Evolutionary conservation across 2,888 invertebrate species (phyloP), one percentile per base, ranked within the genome.

Genomic region (Apodemia mormo): DNA sequence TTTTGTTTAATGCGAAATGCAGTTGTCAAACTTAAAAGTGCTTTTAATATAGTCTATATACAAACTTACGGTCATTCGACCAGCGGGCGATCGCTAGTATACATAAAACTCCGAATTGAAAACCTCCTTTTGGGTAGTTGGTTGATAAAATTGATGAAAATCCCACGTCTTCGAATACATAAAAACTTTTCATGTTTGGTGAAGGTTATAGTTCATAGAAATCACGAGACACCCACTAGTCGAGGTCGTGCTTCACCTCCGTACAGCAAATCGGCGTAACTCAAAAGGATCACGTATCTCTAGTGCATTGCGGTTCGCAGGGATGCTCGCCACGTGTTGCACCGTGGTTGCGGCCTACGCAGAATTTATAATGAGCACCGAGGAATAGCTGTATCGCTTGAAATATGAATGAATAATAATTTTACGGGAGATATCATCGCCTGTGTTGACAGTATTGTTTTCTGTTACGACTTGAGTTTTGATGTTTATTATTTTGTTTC

Each of bases 201-300:
- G 43, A 45, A 45, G 43, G 22, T 56, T 8, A 30, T 9, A 56
- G 56, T 56, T 56, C 22, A 56, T 56, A 56, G 56, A 56, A 29
- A 56, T 29, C 56, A 29, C 22, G 56, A 56, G 30, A 29, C 56
- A 56, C 56, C 56, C 22, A 29, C 29, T 29, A 56, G 43, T 43
- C 2, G 56, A 56, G 56, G 56, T 56, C 56, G 29, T 56, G 56
- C 29, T 56, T 29, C 56, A 30, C 30, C 54, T 56, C 52, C 49
- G 71, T 56, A 65, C 68, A 65, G 78, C 79, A 81, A 80, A 84
- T 84, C 84, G 85, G 84, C 82, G 75, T 79, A 80, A 82, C 81
- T 81, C 82, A 83, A 85, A 84, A 79, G 79, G 78, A 71, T 79
- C 83, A 82, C 82, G 83, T 85, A 78, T 77, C 78, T 81, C 5